Evolutionary conservation across 2,113 vertebrate species (phyloP), one percentile per base, ranked within the genome.

Genomic region (Scomber scombrus): DNA sequence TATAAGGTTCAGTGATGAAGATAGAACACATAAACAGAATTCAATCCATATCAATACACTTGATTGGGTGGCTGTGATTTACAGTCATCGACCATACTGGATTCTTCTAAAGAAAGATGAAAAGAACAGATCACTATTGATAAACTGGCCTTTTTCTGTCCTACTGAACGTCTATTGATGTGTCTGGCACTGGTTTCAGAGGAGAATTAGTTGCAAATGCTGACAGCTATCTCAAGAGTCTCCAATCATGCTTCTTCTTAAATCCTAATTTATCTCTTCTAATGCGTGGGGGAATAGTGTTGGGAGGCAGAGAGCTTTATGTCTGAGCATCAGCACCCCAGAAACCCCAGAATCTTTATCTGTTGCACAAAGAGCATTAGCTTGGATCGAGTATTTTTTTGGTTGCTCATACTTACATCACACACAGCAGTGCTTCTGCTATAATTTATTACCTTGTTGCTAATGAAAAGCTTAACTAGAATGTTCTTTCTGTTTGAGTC

Each of bases 231-330:
- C 76, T 58, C 26, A 31, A 50, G 14, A 47, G 71, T 50, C 29
- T 87, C 75, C 62, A 71, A 80, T 80, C 80, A 67, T 46, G 68
- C 63, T 81, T 62, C 56, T 51, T 55, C 75, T 84, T 77, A 87
- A 63, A 8, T 63, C 49, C 46, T 77, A 31, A 73, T 80, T 73
- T 77, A 80, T 80, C 72, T 69, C 63, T 61, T 60, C 34, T 23
- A 84, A 65, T 55, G 68, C 77, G 45, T 29, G 49, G 34, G 54
- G 76, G 56, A 62, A 62, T 55, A 40, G 66, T 18, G 15, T 12
- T 75, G 47, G 63, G 71, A 82, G 54, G 71, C 49, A 45, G 26
- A 57, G 29, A 55, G 69, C 31, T 49, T 69, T 49, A 56, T 43
- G 68, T 58, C 31, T 74, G 65, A 79, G 47, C 75, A 46, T 34